These are phyloP conservation scores for Himalopsyche tibetana DNA, from an alignment of 2,888 invertebrate species.

Conservation along the genomic window DNA sequence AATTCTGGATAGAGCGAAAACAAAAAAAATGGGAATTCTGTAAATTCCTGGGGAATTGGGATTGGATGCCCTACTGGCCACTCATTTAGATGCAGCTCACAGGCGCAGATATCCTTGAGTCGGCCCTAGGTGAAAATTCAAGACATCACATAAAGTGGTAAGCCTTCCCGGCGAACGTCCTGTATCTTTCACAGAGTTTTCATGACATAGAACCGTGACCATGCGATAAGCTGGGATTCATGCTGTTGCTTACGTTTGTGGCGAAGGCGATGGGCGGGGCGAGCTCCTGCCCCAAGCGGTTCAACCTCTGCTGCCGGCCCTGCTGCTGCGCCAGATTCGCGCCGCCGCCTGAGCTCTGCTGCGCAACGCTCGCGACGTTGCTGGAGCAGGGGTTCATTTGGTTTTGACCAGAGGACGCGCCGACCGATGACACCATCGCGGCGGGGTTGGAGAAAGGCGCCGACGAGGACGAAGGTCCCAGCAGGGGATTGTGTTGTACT, in stretches of 20 bases:
- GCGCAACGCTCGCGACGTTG: neutral
- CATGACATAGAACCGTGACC: too few relatives aligned
- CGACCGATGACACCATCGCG: conserved; percentile 60
- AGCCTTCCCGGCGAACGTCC: too few relatives aligned
- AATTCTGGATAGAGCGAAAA: too few relatives aligned
- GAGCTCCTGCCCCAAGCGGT: neutral
- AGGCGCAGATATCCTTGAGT: too few relatives aligned
- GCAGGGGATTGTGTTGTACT: neutral
- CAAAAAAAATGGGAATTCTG: too few relatives aligned
- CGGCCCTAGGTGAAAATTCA: too few relatives aligned
- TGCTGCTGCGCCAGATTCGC: neutral
- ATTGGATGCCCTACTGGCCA: too few relatives aligned
- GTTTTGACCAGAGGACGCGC: neutral
- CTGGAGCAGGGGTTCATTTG: neutral
- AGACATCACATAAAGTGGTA: too few relatives aligned
- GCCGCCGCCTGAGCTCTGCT: neutral
- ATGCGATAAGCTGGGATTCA: too few relatives aligned
- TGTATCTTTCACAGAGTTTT: too few relatives aligned
- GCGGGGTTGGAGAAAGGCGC: conserved; percentile 18
- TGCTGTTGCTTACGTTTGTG: neutral
- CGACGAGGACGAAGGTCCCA: conserved; percentile 26
- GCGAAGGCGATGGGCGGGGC: neutral
- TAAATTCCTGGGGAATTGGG: too few relatives aligned
- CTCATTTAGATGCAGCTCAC: too few relatives aligned
- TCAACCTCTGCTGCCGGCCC: conserved; percentile 26